phyloP scores from a whole-genome alignment of 2,888 invertebrate species.

The Drosophila putrida region DNA sequence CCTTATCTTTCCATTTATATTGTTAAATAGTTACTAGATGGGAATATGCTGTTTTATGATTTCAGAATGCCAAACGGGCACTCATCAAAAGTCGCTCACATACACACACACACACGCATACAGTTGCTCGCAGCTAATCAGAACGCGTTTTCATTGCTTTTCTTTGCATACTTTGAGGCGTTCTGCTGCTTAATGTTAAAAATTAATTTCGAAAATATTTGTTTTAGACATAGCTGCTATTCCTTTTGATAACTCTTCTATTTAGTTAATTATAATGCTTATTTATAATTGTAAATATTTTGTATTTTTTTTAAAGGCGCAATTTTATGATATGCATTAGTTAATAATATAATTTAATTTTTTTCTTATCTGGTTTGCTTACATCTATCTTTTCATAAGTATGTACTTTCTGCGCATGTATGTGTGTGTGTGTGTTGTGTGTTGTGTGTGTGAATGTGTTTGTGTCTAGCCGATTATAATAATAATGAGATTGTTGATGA shows the following conservation, averaged over 20 bases:
- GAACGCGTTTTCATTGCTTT: conserved; percentile 53
- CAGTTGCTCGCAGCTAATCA: conserved; percentile 30
- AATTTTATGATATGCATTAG: conserved; percentile 85
- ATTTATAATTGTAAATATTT: conserved; percentile 73
- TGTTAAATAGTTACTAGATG: conserved; percentile 27
- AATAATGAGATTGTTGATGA: conserved; percentile 13
- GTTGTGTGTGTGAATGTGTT: conserved; percentile 25
- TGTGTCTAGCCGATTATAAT: conserved; percentile 24
- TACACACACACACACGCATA: conserved; percentile 6
- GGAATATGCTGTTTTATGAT: conserved; percentile 23
- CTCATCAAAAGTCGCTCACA: not conserved
- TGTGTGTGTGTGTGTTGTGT: conserved; percentile 33
- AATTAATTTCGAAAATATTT: conserved; percentile 77
- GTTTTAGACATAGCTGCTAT: conserved; percentile 66
- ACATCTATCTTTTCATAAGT: conserved; percentile 40
- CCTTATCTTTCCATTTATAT: conserved; percentile 22
- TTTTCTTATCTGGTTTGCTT: conserved; percentile 37
- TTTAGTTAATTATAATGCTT: conserved; percentile 61
- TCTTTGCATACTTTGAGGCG: conserved; percentile 48
- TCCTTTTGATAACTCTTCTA: conserved; percentile 45
- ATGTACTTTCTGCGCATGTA: conserved; percentile 23
- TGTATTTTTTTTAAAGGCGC: conserved; percentile 82
- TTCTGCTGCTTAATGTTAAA: conserved; percentile 61
- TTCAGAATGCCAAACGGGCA: not conserved
- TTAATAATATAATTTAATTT: conserved; percentile 70